Conservation (phyloP, 1,140 invertebrate genomes). For the Saccostrea glomerata region DNA sequence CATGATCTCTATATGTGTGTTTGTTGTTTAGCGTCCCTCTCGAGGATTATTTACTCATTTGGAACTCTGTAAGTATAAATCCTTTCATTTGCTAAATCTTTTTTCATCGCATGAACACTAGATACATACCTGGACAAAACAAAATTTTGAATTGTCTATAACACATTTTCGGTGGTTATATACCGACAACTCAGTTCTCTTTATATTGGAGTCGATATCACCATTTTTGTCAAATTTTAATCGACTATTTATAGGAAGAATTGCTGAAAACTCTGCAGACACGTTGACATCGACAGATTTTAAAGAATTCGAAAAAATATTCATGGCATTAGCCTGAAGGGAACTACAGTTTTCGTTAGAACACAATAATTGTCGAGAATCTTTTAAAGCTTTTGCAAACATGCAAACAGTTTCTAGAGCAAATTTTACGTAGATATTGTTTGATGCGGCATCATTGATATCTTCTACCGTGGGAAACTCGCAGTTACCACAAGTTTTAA, state of each 20-base stretch:
- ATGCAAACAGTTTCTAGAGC: constrained; percentile 13
- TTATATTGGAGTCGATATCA: background rate
- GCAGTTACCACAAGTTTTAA: background rate
- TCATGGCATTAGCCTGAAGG: background rate
- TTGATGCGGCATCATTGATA: background rate
- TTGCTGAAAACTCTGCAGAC: background rate
- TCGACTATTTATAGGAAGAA: background rate
- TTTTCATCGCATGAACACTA: too few relatives aligned
- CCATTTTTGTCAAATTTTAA: background rate
- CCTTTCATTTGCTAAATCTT: too few relatives aligned
- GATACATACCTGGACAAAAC: background rate
- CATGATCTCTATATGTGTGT: too few relatives aligned
- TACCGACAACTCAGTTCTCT: background rate
- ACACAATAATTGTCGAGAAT: background rate
- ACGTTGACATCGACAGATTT: background rate
- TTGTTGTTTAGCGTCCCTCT: too few relatives aligned
- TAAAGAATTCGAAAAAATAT: background rate
- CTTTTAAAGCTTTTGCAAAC: constrained; percentile 28
- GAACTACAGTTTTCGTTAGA: background rate
- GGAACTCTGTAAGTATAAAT: too few relatives aligned
- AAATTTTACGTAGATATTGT: constrained; percentile 5
- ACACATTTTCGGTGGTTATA: background rate
- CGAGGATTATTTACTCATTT: too few relatives aligned
- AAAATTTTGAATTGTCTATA: background rate
- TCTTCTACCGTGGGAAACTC: background rate